Evolutionary conservation across 2,113 vertebrate species (phyloP), one percentile per base, ranked within the genome.

Genomic region (Sarotherodon lohbergeri): DNA sequence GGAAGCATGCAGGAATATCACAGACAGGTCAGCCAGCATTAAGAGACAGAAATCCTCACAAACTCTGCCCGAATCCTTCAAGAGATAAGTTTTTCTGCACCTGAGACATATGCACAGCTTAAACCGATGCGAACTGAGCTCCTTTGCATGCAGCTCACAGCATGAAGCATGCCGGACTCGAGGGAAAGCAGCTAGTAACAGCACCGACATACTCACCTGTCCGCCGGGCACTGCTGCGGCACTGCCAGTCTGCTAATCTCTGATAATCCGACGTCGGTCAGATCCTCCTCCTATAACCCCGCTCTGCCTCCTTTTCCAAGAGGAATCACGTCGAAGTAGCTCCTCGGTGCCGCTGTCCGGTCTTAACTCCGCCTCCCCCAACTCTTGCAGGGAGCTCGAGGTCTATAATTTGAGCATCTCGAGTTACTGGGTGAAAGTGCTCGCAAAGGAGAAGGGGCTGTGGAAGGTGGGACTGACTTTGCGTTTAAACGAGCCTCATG

Each of bases 291-390:
- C 5, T 4, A 10, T 5, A 56, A 27, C 59, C 5, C 55, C 4
- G 7, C 0, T n/a, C 46, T 11, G 6, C 10, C 16, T 24, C 3
- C 7, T 27, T n/a, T 12, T 3, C 16, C 9, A 3, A 80, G 19
- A n/a, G 41, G 19, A 32, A 4, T 14, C 5, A 22, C 81, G 13
- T 5, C 12, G 13, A 76, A 50, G 59, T 2, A 29, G 66, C 16
- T 32, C 29, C 9, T 13, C 1, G 1, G 17, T 13, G 79, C 46
- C 2, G 68, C 27, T 4, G 27, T 2, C 39, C 2, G 9, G 6
- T 2, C 12, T 50, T 85, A 86, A 56, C 91, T 14, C 93, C 94
- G 86, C 93, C 94, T 63, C 92, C 91, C 55, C 41, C 80, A 3
- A 16, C 39, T 41, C 39, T 27, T 43, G 57, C 1, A 10, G 82